phyloP scores from a whole-genome alignment of 2,797 vertebrate genomes.

The Argentina silus region DNA sequence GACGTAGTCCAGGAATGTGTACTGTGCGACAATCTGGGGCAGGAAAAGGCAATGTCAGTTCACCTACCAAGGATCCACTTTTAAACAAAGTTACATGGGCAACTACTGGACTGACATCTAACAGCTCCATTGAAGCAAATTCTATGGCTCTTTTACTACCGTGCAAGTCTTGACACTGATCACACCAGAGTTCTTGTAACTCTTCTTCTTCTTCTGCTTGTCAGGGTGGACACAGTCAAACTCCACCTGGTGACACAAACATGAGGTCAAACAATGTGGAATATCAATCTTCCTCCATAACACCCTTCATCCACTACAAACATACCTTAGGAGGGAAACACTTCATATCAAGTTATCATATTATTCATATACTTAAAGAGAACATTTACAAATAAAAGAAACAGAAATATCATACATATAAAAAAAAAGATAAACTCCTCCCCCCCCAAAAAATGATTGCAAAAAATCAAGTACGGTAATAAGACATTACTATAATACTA shows the following conservation, averaged over 20 bases:
- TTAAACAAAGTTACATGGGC: background rate
- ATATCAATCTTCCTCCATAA: background rate
- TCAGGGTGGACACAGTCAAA: conserved; percentile 91
- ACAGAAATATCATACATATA: background rate
- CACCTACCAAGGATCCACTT: background rate
- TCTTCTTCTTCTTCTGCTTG: conserved; percentile 94
- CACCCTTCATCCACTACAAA: background rate
- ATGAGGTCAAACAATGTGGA: background rate
- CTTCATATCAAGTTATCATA: background rate
- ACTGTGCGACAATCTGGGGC: conserved; percentile 80
- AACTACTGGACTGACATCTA: too few relatives aligned
- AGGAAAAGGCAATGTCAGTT: conserved; percentile 16
- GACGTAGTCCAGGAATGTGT: conserved; percentile 91
- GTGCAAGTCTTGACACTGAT: conserved; percentile 85
- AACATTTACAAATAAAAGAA: background rate
- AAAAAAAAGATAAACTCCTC: background rate
- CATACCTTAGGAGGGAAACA: background rate
- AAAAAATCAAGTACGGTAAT: too few relatives aligned
- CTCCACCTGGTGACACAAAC: conserved; percentile 72
- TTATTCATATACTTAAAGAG: background rate
- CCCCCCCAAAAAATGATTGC: too few relatives aligned
- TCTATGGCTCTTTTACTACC: conserved; percentile 69
- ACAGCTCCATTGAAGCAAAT: too few relatives aligned
- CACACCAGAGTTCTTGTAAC: conserved; percentile 91
- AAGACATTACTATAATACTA: too few relatives aligned